Evolutionary conservation across 2,888 invertebrate genomes (phyloP).

Genomic region (Stictocephala bisonia): DNA sequence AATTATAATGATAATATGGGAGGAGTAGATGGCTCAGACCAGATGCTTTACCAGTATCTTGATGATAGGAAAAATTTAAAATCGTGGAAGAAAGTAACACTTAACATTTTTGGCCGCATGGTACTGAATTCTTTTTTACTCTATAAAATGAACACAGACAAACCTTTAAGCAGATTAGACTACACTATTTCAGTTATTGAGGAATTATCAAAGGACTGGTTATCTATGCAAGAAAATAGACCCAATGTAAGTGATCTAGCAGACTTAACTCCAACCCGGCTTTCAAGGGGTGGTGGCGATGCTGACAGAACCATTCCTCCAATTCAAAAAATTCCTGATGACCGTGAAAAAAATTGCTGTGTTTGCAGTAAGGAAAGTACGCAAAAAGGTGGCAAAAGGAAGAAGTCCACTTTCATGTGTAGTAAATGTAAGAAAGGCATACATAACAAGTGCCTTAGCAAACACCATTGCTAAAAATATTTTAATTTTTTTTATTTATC

Average conservation of each 20-base stretch:
- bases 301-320: not conserved
- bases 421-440: too few relatives aligned
- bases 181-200: constrained; percentile 14
- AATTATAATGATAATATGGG: constrained; percentile 33
- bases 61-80: not conserved
- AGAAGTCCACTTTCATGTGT: too few relatives aligned
- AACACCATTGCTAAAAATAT: too few relatives aligned
- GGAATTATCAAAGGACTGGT: constrained; percentile 15
- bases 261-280: not conserved
- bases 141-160: constrained; percentile 16
- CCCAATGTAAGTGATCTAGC: not conserved
- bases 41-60: constrained; percentile 28
- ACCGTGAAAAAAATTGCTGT: constrained; percentile 1
- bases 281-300: not conserved
- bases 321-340: constrained; percentile 19
- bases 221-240: not conserved
- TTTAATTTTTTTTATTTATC: too few relatives aligned
- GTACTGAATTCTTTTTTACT: not conserved
- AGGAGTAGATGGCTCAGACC: not conserved
- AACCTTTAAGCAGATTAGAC: not conserved
- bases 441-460: too few relatives aligned
- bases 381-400: too few relatives aligned
- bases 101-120: constrained; percentile 15
- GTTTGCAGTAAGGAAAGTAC: too few relatives aligned
- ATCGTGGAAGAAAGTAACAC: constrained; percentile 25